These are phyloP conservation scores for Chloroclysta siterata DNA, from an alignment of 2,888 invertebrate genomes.

Conservation along the genomic window DNA sequence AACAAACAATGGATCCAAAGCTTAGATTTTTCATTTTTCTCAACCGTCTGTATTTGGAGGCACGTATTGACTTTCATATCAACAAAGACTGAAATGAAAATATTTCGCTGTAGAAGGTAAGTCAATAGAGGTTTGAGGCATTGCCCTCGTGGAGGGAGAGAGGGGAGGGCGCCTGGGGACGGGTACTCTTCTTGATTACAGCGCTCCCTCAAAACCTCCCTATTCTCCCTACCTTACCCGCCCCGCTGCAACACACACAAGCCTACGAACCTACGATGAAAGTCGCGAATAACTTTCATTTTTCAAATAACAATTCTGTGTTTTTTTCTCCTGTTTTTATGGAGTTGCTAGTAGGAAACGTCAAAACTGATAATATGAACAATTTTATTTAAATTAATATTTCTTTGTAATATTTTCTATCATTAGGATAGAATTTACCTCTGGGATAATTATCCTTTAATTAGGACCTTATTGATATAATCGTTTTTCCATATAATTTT, in stretches of 20 bases:
- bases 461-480: too few relatives aligned
- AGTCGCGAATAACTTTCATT: slow-evolving; percentile 58
- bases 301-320: slow-evolving; percentile 49
- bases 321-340: background rate
- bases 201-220: slow-evolving; percentile 63
- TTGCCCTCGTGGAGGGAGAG: slow-evolving; percentile 68
- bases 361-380: too few relatives aligned
- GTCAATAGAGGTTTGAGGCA: slow-evolving; percentile 83
- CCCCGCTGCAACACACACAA: slow-evolving; percentile 68
- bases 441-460: too few relatives aligned
- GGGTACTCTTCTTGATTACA: slow-evolving; percentile 86
- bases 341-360: background rate
- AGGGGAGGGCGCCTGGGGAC: slow-evolving; percentile 73
- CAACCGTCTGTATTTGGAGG: slow-evolving; percentile 48
- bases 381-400: too few relatives aligned
- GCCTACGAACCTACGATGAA: slow-evolving; percentile 75
- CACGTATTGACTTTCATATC: slow-evolving; percentile 67
- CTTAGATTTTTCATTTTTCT: slow-evolving; percentile 35
- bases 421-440: too few relatives aligned
- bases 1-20: slow-evolving; percentile 30
- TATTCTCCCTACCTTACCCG: slow-evolving; percentile 53
- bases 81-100: slow-evolving; percentile 74
- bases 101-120: slow-evolving; percentile 74
- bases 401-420: too few relatives aligned
- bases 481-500: too few relatives aligned